A percentile compares a stretch with the other conserved stretches of the same genome.
phyloP scores from a whole-genome alignment of 2,113 vertebrate genomes.

The Plecotus auritus region DNA sequence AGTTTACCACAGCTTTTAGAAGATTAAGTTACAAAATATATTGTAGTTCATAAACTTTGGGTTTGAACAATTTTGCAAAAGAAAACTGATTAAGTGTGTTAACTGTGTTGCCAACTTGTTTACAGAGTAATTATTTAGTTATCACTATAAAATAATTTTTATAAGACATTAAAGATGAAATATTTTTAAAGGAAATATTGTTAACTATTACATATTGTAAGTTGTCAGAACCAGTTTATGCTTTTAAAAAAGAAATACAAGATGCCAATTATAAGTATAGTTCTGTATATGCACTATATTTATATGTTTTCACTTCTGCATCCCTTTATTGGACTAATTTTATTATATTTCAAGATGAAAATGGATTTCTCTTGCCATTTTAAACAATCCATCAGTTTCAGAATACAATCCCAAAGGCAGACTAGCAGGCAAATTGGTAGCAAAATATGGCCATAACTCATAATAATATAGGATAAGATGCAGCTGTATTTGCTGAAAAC shows the following conservation, averaged over 20 bases:
- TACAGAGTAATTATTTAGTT: neutral
- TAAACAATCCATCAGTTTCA: neutral
- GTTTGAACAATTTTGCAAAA: neutral
- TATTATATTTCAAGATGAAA: slow-evolving; percentile 9
- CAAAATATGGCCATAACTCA: neutral
- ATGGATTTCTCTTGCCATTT: slow-evolving; percentile 3
- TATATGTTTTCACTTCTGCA: neutral
- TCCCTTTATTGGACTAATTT: neutral
- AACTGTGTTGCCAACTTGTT: neutral
- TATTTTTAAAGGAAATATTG: neutral
- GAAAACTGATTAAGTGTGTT: neutral
- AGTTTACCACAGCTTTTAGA: neutral
- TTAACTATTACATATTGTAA: neutral
- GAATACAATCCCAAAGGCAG: neutral
- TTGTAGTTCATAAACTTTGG: neutral
- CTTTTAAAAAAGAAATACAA: slow-evolving; percentile 13
- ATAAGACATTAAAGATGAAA: neutral
- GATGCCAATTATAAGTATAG: neutral
- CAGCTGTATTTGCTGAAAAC: neutral
- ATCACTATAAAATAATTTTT: neutral
- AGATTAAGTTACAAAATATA: neutral
- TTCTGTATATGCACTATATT: neutral
- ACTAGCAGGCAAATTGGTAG: neutral
- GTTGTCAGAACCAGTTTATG: neutral
- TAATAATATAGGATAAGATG: neutral